Base-by-base conservation (phyloP, 1,140 invertebrate species). In the Trachymyrmex cornetzi region DNA sequence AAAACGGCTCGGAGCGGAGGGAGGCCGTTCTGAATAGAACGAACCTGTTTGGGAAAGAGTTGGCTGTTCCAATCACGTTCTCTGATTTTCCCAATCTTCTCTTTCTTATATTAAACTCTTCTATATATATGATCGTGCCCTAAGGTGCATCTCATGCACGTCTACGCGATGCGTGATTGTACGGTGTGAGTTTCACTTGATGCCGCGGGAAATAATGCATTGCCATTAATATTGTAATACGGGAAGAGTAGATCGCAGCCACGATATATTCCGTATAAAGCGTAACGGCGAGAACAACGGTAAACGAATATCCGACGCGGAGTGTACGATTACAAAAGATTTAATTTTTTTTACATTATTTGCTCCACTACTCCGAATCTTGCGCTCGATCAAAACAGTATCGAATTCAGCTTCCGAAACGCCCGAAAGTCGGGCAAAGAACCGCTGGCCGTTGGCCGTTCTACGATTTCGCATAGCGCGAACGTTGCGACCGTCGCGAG, bases 371-470 rank as follows among this genome's bases (percentile, higher is more conserved):
- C n/a, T 66, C 38, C 77, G 59, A 12, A 34, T 79, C 24, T 48
- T 50, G 63, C 30, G 63, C 44, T 24, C 14, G 30, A 69, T 69
- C 64, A 38, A 57, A 50, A 57, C 48, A 34, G 38, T 50, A 84
- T 75, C 38, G 27, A 63, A 50, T 75, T 84, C 34, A 84, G 80
- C 24, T 75, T 34, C 38, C 57, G 80, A 84, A 50, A 63, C 11
- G 14, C n/a, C 14, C 57, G 69, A 74, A 84, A 61, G 55, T 74
- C 30, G 77, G 30, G 16, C 79, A 71, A 74, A 59, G 80, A n/a
- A 72, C 50, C 38, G 34, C 38, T 22, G 63, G 63, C 16, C 19
- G 14, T 14, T 24, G 19, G 19, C 38, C 50, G 44, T 48, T 38
- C 53, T 74, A 72, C 38, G 38, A 74, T 82, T 82, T 61, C 67